Base-by-base conservation (phyloP, 2,113 vertebrate species). In the Cricetomys ansorgei region DNA sequence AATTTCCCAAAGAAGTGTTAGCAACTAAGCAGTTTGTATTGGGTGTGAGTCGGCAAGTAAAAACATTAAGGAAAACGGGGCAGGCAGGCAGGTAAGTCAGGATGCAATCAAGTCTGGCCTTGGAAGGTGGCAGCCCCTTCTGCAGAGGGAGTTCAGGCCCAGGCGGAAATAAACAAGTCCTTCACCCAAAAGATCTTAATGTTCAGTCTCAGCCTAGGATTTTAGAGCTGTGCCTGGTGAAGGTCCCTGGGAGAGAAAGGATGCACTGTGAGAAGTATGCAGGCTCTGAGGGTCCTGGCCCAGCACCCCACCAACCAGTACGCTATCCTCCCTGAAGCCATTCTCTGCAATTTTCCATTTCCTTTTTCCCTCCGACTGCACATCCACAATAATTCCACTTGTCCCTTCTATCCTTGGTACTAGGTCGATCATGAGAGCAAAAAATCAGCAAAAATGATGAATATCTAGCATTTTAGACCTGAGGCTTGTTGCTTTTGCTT, bases 201-300 rank as follows among this genome's bases (percentile, higher is more conserved):
- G 11, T 16, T 3, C 13, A 7, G 31, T 1, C 31, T 37, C 10
- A 27, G 64, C 17, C 12, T 0, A 40, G 37, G 57, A 34, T 59
- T 53, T 27, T 0, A 10, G 17, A 50, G 50, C 16, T 16, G 37
- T 5, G 7, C 4, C 9, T 12, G 6, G 0, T 0, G 55, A 45
- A 62, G 69, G 70, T 21, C 1, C 29, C 87, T 48, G 1, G 2
- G 64, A 19, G 50, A 59, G 27, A 12, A 11, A 0, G 13, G 13
- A 31, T 48, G 21, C 3, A 10, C 6, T 13, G 7, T 0, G 34
- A 77, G 64, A 40, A 0, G 1, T 0, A n/a, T 0, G 50, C 27
- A 59, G 2, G 13, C 3, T 3, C 7, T 0, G 16, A 3, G 2
- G 34, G 0, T 2, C 59, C 53, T 53, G 19, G 1, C 34, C 7